Evolutionary conservation across 2,113 vertebrate genomes (phyloP), one percentile per base, ranked within the genome.

Genomic region (Chionodraco myersi): DNA sequence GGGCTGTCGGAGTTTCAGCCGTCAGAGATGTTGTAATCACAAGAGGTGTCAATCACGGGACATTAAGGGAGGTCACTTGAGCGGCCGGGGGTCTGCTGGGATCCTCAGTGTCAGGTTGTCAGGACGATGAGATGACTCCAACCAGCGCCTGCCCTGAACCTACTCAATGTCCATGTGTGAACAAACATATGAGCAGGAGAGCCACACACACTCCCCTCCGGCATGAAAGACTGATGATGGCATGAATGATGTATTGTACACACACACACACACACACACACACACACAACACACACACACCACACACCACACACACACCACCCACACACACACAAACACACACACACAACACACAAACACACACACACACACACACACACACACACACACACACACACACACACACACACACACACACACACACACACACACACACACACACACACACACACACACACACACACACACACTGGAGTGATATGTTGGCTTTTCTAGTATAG

Each of bases 191-290:
- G 18, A 70, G 69, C 72, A 69, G 45, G 26, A 0, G 6, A 58
- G 67, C 21, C 60, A 3, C 67, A 54, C 59, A 23, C 21, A 49
- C 71, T 63, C 80, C 70, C 75, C 88, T 64, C 64, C 10, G 58
- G 79, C 86, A 89, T 86, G 71, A 89, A 90, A 87, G 49, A 87
- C 87, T 87, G 85, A 91, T 90, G 90, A 85, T n/a, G 14, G 18
- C 56, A 88, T 89, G 84, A 89, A 86, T 86, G 84, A 89, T 91
- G 82, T 0, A 89, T 85, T 12, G 79, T 71, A 51, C 57, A 85
- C 77, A 72, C 62, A 80, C 63, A 85, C 82, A 89, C 60, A 87
- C 57, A 81, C 69, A 51, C 53, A 65, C 57, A 77, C 71, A 66
- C 54, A 26, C 30, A 30, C 30, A 82, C 69, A 1, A 21, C 21